Evolutionary conservation across 2,888 invertebrate species (phyloP).

Genomic region (Heliconius cydno): DNA sequence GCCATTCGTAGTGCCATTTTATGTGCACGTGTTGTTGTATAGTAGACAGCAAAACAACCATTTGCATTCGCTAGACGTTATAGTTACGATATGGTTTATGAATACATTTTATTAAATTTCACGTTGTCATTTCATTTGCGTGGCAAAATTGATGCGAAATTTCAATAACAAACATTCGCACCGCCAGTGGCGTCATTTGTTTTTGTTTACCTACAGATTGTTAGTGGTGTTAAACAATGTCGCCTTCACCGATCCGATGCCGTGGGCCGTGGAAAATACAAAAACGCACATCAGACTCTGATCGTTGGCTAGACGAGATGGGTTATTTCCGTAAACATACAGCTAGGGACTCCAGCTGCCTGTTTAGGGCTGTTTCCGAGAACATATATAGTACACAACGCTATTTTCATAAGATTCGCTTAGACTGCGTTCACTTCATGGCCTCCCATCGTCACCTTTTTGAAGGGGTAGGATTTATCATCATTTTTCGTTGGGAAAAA

Average conservation of each 20-base stretch:
- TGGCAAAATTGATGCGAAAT: constrained; percentile 17
- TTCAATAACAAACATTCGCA: constrained; percentile 27
- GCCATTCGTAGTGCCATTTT: constrained; percentile 60
- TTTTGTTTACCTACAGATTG: constrained; percentile 81
- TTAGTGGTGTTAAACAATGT: constrained; percentile 71
- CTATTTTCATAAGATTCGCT: constrained; percentile 89
- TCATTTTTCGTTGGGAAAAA: constrained; percentile 46
- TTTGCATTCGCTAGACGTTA: constrained; percentile 72
- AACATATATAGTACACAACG: constrained; percentile 88
- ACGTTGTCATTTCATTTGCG: constrained; percentile 18
- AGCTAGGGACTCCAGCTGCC: constrained; percentile 93
- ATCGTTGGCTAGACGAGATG: constrained; percentile 91
- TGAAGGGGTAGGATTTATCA: constrained; percentile 78
- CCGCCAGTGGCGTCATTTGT: constrained; percentile 71
- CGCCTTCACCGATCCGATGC: constrained; percentile 76
- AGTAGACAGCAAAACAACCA: constrained; percentile 80
- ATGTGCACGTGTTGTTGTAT: constrained; percentile 76
- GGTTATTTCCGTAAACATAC: constrained; percentile 94
- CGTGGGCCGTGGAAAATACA: constrained; percentile 79
- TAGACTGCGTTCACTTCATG: constrained; percentile 89
- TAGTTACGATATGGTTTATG: constrained; percentile 78
- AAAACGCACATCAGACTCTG: constrained; percentile 81
- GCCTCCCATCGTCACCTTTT: constrained; percentile 85
- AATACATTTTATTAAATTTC: constrained; percentile 27
- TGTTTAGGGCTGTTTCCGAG: constrained; percentile 95